phyloP scores from a whole-genome alignment of 2,888 invertebrate species.

The Drosophila subquinaria region DNA sequence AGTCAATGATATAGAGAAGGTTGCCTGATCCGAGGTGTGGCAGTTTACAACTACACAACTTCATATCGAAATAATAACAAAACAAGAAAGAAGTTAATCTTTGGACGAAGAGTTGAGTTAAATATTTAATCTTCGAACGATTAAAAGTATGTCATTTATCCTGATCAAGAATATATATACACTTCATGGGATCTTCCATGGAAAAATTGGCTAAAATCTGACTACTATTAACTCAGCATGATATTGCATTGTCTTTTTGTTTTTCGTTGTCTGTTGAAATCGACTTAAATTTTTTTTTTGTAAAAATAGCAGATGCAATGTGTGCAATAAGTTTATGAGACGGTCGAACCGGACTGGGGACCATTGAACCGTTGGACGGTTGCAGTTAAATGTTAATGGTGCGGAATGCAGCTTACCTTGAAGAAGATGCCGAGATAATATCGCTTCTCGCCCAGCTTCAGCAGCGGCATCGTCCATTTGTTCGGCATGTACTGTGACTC shows the following conservation, averaged over 20 bases:
- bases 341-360: conserved; percentile 30
- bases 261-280: conserved; percentile 23
- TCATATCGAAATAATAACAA: not conserved
- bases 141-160: no score
- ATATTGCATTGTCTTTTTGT: not conserved
- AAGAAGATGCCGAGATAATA: conserved; percentile 97
- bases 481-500: conserved; percentile 89
- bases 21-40: conserved; percentile 27
- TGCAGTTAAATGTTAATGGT: conserved; percentile 52
- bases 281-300: conserved; percentile 24
- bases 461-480: conserved; percentile 95
- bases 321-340: conserved; percentile 26
- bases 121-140: no score
- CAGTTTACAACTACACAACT: conserved; percentile 1
- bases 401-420: conserved; percentile 89
- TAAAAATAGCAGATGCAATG: conserved; percentile 49
- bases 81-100: not conserved
- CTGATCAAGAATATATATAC: no score
- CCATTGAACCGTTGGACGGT: conserved; percentile 53
- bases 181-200: no score
- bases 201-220: not conserved
- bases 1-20: conserved; percentile 48
- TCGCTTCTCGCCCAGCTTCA: conserved; percentile 94
- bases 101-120: not conserved
- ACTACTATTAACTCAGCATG: not conserved